These are phyloP conservation scores for Drosophila imparisetae DNA, from an alignment of 2,888 invertebrate genomes.

Conservation along the genomic window DNA sequence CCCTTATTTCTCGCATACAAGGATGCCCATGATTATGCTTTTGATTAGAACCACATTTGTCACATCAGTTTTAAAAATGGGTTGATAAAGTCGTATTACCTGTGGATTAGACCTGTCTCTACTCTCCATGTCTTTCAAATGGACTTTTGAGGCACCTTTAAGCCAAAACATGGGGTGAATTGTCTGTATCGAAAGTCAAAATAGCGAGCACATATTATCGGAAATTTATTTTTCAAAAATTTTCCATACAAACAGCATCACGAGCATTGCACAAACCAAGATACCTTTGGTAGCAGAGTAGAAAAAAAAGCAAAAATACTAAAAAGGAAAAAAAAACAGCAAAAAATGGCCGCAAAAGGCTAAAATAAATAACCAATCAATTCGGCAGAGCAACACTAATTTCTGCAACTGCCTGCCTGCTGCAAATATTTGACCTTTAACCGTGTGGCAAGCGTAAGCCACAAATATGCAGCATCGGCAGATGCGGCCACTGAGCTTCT, in stretches of 20 bases:
- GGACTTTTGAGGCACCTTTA: not conserved
- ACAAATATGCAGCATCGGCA: not conserved
- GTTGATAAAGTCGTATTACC: not conserved
- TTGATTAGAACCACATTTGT: too few relatives aligned
- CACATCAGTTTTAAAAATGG: too few relatives aligned
- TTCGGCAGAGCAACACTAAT: not conserved
- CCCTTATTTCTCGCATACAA: constrained; percentile 5
- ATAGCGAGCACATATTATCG: not conserved
- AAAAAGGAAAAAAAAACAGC: too few relatives aligned
- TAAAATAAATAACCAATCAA: too few relatives aligned
- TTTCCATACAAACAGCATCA: too few relatives aligned
- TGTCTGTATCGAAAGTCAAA: not conserved
- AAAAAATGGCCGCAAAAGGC: too few relatives aligned
- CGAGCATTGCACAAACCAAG: too few relatives aligned
- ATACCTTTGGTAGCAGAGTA: too few relatives aligned
- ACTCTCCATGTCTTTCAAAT: not conserved
- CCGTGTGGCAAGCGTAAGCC: not conserved
- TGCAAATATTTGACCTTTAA: not conserved
- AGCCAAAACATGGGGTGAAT: constrained; percentile 1
- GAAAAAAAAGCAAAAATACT: too few relatives aligned
- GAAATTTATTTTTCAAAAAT: too few relatives aligned
- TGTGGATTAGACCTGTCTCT: not conserved
- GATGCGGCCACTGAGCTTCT: not conserved
- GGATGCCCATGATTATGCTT: constrained; percentile 11
- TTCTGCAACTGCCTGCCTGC: not conserved